Evolutionary conservation across 2,797 vertebrate genomes (phyloP).

Genomic region (Oreortyx pictus): DNA sequence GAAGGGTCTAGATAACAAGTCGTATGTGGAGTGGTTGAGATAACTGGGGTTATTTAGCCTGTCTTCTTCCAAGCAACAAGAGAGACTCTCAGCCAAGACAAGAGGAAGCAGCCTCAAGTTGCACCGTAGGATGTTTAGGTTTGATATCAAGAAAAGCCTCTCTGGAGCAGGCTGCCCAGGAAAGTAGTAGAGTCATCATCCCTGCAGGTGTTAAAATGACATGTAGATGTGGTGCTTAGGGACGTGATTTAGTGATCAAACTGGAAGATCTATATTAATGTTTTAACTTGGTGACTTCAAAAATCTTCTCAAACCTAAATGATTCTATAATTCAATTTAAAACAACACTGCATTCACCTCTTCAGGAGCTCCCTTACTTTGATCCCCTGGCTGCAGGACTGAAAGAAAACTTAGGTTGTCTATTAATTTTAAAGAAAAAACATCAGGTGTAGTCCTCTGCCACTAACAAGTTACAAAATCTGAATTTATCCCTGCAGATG

Average conservation of each 20-base stretch:
- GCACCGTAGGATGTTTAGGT: background rate
- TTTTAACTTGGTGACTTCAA: background rate
- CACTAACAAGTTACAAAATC: background rate
- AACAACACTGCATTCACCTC: background rate
- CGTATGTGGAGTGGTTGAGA: no score
- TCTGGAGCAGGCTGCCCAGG: no score
- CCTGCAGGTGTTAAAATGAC: background rate
- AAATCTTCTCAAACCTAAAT: background rate
- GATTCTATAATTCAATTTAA: background rate
- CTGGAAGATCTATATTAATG: background rate
- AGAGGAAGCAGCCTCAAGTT: no score
- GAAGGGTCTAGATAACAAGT: no score
- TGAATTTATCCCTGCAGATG: constrained; percentile 30
- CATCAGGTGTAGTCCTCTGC: background rate
- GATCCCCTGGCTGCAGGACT: background rate
- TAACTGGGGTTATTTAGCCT: no score
- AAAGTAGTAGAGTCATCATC: background rate
- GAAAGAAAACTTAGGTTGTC: background rate
- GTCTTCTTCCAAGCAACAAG: no score
- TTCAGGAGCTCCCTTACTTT: background rate
- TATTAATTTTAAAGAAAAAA: background rate
- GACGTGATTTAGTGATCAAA: background rate
- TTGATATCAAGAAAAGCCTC: no score
- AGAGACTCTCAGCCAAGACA: no score
- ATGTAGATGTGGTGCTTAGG: background rate